Conservation (phyloP, 1,140 invertebrate species). For the Ceratitis capitata region DNA sequence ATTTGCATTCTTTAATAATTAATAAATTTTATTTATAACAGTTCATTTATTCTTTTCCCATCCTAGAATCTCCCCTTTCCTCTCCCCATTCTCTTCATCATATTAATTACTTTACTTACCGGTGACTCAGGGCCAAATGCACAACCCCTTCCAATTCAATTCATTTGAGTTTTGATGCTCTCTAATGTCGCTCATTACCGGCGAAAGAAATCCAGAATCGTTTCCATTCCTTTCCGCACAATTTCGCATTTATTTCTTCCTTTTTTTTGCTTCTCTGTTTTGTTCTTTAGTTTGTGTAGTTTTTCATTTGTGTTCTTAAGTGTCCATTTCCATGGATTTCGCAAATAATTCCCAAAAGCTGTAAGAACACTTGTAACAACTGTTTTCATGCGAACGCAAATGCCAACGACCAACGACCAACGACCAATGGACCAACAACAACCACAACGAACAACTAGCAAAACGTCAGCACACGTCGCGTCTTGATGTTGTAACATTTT, state of each 20-base stretch:
- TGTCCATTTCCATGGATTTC: slow-evolving; percentile 14
- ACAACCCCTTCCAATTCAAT: not conserved
- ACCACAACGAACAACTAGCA: not conserved
- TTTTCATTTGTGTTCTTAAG: not conserved
- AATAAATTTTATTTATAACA: no score
- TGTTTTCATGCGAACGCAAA: not conserved
- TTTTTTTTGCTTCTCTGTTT: not conserved
- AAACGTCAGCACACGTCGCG: not conserved
- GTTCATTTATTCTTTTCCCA: no score
- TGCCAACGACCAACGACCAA: not conserved
- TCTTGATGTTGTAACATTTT: slow-evolving; percentile 23
- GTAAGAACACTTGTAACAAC: not conserved
- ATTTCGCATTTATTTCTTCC: not conserved
- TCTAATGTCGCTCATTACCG: not conserved
- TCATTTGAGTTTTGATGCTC: not conserved
- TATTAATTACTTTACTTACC: no score
- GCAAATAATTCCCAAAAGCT: slow-evolving; percentile 16
- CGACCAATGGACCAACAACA: not conserved
- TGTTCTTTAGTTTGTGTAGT: not conserved
- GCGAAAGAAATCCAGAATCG: not conserved
- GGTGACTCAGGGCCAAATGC: no score
- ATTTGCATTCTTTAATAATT: no score
- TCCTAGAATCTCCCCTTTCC: not conserved
- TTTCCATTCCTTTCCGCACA: not conserved
- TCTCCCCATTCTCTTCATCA: no score